Evolutionary conservation across 2,797 vertebrate genomes (phyloP).

Genomic region (Ara ararauna): DNA sequence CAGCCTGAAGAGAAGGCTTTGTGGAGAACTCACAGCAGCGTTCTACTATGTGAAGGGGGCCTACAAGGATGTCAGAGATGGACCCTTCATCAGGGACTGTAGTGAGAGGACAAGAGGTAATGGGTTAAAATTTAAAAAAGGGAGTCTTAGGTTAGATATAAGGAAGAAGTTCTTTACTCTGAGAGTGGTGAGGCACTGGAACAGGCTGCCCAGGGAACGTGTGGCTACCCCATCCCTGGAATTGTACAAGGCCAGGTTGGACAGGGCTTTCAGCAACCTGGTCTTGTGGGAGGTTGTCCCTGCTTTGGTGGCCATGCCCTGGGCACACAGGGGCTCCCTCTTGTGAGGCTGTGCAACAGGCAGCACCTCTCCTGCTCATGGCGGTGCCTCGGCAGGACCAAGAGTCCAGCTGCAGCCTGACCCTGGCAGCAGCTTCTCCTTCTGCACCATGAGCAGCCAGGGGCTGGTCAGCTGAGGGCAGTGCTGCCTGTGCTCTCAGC

Average conservation of each 20-base stretch:
- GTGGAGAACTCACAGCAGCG: neutral
- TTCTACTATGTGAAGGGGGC: neutral
- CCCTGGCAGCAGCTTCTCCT: neutral
- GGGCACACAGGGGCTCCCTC: too few relatives aligned
- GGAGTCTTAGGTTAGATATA: neutral
- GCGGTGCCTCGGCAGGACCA: too few relatives aligned
- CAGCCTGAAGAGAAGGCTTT: neutral
- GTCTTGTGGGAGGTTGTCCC: neutral
- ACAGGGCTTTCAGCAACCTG: neutral
- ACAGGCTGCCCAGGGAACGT: neutral
- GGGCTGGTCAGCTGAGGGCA: neutral
- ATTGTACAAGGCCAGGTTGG: neutral
- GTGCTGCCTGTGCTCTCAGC: neutral
- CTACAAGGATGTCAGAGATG: neutral
- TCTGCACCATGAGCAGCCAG: neutral
- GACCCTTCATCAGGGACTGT: neutral
- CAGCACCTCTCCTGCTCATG: too few relatives aligned
- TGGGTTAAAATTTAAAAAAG: neutral
- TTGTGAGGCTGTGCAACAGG: too few relatives aligned
- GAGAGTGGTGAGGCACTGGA: neutral
- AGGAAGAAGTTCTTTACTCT: neutral
- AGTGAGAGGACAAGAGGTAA: neutral
- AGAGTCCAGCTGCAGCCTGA: too few relatives aligned
- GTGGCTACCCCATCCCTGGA: neutral
- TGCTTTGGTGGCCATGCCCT: neutral